phyloP scores from a whole-genome alignment of 2,797 vertebrate genomes.

The Pipistrellus pipistrellus region DNA sequence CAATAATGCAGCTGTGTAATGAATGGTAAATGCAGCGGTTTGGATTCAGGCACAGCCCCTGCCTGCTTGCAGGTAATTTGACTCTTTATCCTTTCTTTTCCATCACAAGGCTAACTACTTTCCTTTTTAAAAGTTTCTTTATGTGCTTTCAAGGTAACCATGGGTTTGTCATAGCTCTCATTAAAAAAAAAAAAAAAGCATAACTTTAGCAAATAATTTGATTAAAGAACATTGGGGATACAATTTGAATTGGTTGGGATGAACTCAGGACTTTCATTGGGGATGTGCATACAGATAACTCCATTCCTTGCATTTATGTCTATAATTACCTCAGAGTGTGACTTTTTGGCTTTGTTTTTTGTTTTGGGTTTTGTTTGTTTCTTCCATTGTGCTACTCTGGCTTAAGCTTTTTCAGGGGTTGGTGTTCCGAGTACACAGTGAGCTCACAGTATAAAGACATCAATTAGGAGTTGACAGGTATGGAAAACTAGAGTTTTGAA shows the following conservation, averaged over 20 bases:
- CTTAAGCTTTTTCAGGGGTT: conserved; percentile 85
- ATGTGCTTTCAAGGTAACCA: conserved; percentile 48
- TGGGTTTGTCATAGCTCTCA: conserved; percentile 57
- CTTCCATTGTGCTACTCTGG: conserved; percentile 81
- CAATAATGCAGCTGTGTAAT: conserved; percentile 89
- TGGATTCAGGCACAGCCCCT: conserved; percentile 87
- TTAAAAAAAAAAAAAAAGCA: not conserved
- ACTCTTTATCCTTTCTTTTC: conserved; percentile 86
- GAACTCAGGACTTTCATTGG: conserved; percentile 53
- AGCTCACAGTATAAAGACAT: conserved; percentile 83
- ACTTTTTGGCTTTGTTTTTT: conserved; percentile 84
- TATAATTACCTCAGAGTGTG: conserved; percentile 78
- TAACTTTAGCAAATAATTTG: conserved; percentile 62
- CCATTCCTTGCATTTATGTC: conserved; percentile 79
- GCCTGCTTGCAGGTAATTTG: conserved; percentile 90
- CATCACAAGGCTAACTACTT: conserved; percentile 76
- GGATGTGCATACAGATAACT: conserved; percentile 56
- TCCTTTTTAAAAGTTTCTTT: conserved; percentile 58
- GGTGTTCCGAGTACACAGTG: conserved; percentile 83
- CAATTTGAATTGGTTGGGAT: conserved; percentile 62
- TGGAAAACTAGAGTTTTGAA: conserved; percentile 82
- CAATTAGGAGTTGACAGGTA: conserved; percentile 84
- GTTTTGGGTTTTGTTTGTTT: conserved; percentile 83
- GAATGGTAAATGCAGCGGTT: conserved; percentile 88
- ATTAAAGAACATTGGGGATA: conserved; percentile 62